Conservation (phyloP, 2,113 vertebrate genomes). For the cattle (Bos taurus) region ARS-UCD2.0 NC_037329.1:121743001-121743500, state of each 20-base stretch:
- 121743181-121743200: fast-evolving
- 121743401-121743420: too few relatives aligned
- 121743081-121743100: fast-evolving
- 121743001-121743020: too few relatives aligned
- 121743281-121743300: not conserved
- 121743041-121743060: too few relatives aligned
- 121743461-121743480: too few relatives aligned
- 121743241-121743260: not conserved
- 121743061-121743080: fast-evolving
- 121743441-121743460: too few relatives aligned
- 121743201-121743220: fast-evolving
- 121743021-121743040: too few relatives aligned
- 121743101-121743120: fast-evolving
- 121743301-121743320: fast-evolving
- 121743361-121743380: fast-evolving
- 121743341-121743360: not conserved
- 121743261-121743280: fast-evolving
- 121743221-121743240: not conserved
- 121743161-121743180: fast-evolving
- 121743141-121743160: fast-evolving
- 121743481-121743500: too few relatives aligned
- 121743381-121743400: too few relatives aligned
- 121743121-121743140: fast-evolving
- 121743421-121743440: too few relatives aligned
- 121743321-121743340: fast-evolving